Percentiles rank a stretch among this genome's conserved stretches.
Conservation (phyloP, 92 coral and sea anemone genomes). For the Muricea muricata region DNA sequence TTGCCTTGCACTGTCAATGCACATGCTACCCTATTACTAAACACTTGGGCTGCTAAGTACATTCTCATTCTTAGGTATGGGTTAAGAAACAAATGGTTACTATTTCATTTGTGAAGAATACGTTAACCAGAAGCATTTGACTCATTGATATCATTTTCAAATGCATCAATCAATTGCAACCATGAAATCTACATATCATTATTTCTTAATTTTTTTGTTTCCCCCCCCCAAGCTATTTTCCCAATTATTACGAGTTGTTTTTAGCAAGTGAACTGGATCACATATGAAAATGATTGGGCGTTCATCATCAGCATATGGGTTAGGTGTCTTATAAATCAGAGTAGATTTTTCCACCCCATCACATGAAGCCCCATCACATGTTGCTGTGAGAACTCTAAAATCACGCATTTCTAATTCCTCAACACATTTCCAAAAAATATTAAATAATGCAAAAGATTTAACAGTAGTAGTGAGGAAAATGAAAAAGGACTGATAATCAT, state of each 20-base stretch:
- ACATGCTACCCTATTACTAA: conserved; percentile 51
- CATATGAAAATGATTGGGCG: too few relatives aligned
- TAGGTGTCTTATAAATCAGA: conserved; percentile 35
- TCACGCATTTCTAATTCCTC: not conserved
- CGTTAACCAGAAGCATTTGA: conserved; percentile 55
- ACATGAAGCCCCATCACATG: conserved; percentile 59
- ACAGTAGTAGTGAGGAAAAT: conserved; percentile 24
- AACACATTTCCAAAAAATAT: conserved; percentile 42
- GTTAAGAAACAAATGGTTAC: too few relatives aligned
- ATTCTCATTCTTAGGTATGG: too few relatives aligned
- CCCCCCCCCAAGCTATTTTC: too few relatives aligned
- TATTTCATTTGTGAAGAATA: conserved; percentile 36
- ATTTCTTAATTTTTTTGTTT: too few relatives aligned
- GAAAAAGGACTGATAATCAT: conserved; percentile 51
- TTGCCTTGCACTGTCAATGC: too few relatives aligned
- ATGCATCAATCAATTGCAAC: conserved; percentile 50
- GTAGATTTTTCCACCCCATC: conserved; percentile 40
- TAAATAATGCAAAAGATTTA: conserved; percentile 18
- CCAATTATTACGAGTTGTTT: too few relatives aligned
- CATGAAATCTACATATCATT: conserved; percentile 21
- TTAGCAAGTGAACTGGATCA: too few relatives aligned
- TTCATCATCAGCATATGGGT: conserved; percentile 15
- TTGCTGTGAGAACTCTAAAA: conserved; percentile 26
- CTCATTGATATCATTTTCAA: conserved; percentile 58
- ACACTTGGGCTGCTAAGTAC: too few relatives aligned